These are phyloP conservation scores for Turritopsis rubra DNA, from an alignment of 30 jellyfish, hydroid and myxozoan species.

Conservation along the genomic window DNA sequence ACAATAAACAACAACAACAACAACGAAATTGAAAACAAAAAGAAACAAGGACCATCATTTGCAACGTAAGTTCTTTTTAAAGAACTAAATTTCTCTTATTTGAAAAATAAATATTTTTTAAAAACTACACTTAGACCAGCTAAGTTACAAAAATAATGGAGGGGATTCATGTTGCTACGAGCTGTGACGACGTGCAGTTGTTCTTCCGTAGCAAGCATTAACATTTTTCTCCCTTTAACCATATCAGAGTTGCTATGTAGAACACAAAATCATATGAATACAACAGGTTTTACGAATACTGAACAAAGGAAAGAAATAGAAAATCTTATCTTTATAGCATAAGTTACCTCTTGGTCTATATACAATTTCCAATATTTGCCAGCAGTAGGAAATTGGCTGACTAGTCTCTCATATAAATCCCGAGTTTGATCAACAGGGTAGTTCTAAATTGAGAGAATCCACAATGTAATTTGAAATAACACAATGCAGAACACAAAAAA, in stretches of 20 bases:
- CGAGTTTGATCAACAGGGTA: constrained; percentile 80
- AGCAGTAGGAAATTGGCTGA: constrained; percentile 88
- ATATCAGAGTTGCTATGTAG: neutral
- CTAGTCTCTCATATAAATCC: constrained; percentile 69
- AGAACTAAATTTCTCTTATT: constrained; percentile 1
- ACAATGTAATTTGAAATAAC: too few species aligned
- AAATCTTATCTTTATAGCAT: too few species aligned
- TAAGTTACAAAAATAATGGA: neutral
- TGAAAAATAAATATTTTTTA: neutral
- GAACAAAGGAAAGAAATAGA: too few species aligned
- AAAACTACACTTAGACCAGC: constrained; percentile 14
- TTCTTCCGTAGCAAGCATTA: neutral
- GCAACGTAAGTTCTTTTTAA: neutral
- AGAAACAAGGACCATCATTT: constrained; percentile 5
- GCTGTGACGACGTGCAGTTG: neutral
- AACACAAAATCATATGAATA: neutral
- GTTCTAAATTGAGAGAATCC: constrained; percentile 37
- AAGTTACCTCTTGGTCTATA: constrained; percentile 96
- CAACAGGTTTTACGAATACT: too few species aligned
- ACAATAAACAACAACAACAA: neutral
- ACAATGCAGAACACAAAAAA: constrained; percentile 4
- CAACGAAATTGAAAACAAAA: constrained; percentile 5
- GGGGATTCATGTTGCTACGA: neutral
- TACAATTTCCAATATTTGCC: constrained; percentile 95
- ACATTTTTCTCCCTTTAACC: neutral